phyloP scores from a whole-genome alignment of 2,797 vertebrate genomes.

The Sternarchorhynchus goeldii region DNA sequence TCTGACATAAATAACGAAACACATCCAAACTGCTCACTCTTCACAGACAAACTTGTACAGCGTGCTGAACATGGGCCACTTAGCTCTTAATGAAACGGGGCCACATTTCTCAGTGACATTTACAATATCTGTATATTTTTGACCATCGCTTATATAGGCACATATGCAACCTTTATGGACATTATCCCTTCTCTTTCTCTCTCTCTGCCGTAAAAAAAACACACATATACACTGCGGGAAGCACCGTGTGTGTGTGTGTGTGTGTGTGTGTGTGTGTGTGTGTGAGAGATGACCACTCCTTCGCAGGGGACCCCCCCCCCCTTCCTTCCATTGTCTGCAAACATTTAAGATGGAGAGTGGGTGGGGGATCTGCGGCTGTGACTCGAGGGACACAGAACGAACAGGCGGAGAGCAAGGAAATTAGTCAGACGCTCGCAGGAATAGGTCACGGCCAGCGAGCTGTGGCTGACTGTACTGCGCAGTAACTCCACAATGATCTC shows the following conservation, averaged over 20 bases:
- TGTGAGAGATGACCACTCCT: slow-evolving; percentile 32
- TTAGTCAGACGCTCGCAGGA: slow-evolving; percentile 1
- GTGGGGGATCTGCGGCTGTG: neutral
- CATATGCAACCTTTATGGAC: neutral
- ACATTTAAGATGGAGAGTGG: slow-evolving; percentile 48
- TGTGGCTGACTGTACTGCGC: slow-evolving; percentile 15
- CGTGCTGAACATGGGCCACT: too few relatives aligned
- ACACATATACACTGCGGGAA: neutral
- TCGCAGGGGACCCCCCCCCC: slow-evolving; percentile 50
- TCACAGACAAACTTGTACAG: too few relatives aligned
- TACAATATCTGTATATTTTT: too few relatives aligned
- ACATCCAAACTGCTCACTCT: neutral
- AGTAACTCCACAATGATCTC: neutral
- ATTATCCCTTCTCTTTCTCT: neutral
- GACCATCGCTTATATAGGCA: too few relatives aligned
- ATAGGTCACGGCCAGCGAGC: slow-evolving; percentile 3
- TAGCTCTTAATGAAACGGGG: too few relatives aligned
- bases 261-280: slow-evolving; percentile 1
- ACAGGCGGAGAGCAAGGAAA: slow-evolving; percentile 31
- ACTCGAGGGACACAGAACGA: too few relatives aligned
- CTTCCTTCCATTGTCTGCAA: slow-evolving; percentile 54
- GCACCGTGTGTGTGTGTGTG: slow-evolving; percentile 25
- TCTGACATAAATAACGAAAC: slow-evolving; percentile 2
- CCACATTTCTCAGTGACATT: too few relatives aligned
- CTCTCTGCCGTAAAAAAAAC: neutral